phyloP scores from a whole-genome alignment of 64 coral and sea anemone species.

The Montipora sp. region DNA sequence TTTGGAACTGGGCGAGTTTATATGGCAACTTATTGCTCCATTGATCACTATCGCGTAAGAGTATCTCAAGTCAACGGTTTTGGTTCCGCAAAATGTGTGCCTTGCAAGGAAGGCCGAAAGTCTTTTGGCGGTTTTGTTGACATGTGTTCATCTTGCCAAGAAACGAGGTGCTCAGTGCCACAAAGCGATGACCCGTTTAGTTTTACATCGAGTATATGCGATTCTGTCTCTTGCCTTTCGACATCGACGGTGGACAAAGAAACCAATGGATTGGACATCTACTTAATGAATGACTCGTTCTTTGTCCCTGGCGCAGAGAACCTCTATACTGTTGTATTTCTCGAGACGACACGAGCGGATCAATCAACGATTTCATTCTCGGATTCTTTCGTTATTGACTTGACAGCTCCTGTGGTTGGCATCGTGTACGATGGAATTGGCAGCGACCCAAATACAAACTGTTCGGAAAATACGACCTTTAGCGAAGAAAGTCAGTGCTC shows the following conservation, averaged over 20 bases:
- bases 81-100: conserved; percentile 33
- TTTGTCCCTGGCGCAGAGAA: conserved; percentile 63
- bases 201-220: conserved; percentile 51
- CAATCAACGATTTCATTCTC: conserved; percentile 56
- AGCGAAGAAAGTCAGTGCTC: conserved; percentile 91
- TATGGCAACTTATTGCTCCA: conserved; percentile 67
- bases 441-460: conserved; percentile 77
- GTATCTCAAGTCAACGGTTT: not conserved
- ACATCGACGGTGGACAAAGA: not conserved
- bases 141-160: conserved; percentile 42
- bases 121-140: conserved; percentile 72
- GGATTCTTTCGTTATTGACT: conserved; percentile 76
- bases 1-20: conserved; percentile 70
- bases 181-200: not conserved
- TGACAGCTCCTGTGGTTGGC: conserved; percentile 67
- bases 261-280: conserved; percentile 10
- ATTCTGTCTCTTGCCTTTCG: conserved; percentile 11
- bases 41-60: conserved; percentile 61
- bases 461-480: conserved; percentile 75
- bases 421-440: conserved; percentile 87
- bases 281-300: conserved; percentile 25
- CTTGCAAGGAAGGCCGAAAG: conserved; percentile 66
- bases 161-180: conserved; percentile 18
- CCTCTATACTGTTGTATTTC: conserved; percentile 61
- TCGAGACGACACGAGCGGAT: conserved; percentile 73